These are phyloP conservation scores for Microtus montanus DNA, from an alignment of 2,113 vertebrate genomes.

Conservation along the genomic window DNA sequence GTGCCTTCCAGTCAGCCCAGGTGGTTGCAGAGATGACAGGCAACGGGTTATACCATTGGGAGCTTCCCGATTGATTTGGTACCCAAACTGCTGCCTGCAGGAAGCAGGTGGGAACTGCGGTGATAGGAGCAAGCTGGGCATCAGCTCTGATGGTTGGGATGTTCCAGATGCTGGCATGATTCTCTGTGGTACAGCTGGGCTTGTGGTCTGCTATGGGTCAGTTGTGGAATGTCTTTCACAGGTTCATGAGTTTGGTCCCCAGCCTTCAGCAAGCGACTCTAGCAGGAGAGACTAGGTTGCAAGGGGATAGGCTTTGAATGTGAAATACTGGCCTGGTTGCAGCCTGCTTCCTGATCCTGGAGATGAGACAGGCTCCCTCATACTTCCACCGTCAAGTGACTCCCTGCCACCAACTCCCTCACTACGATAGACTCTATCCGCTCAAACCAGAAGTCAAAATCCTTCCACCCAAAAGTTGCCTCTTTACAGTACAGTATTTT, in stretches of 20 bases:
- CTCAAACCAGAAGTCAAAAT: background rate
- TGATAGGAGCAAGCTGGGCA: background rate
- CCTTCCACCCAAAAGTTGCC: background rate
- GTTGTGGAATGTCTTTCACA: background rate
- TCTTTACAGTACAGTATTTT: background rate
- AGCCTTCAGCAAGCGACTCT: background rate
- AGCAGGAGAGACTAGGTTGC: background rate
- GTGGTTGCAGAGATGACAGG: background rate
- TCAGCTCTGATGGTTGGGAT: background rate
- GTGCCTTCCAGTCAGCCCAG: constrained; percentile 64
- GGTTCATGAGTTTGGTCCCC: background rate
- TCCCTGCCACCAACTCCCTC: background rate
- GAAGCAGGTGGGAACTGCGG: background rate
- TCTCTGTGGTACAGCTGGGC: background rate
- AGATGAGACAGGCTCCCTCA: background rate
- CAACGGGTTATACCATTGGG: background rate
- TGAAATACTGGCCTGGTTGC: background rate
- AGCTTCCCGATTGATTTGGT: background rate
- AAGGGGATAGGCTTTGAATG: too few species aligned
- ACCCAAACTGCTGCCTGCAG: background rate
- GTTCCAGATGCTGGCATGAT: background rate
- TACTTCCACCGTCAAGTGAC: background rate
- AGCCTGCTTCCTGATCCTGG: background rate
- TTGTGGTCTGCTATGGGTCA: background rate
- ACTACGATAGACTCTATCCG: background rate